Conservation (phyloP, 2,113 vertebrate species). For the Chlamydotis undulata region DNA sequence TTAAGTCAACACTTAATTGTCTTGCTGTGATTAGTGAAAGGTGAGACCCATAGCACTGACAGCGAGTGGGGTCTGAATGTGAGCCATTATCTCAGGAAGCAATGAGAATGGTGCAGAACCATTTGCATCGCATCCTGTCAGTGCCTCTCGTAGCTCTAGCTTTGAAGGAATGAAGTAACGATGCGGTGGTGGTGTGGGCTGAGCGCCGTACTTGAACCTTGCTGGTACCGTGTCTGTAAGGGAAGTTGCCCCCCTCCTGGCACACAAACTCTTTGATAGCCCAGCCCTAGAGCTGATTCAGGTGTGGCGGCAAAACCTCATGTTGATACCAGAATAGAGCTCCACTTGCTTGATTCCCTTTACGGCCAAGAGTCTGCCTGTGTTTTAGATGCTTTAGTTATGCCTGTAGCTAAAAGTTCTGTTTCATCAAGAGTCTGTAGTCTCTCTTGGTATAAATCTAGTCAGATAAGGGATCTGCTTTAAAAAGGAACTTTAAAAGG, state of each 20-base stretch:
- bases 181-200: background rate
- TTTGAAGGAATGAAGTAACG: background rate
- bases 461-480: background rate
- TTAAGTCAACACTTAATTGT: background rate
- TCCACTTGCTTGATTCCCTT: background rate
- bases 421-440: background rate
- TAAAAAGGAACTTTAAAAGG: background rate
- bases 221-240: background rate
- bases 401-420: background rate
- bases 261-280: accelerated
- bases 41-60: background rate
- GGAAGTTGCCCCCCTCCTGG: background rate
- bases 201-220: accelerated
- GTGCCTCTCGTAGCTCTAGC: background rate
- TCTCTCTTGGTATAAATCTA: background rate
- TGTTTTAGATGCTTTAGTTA: background rate
- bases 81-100: background rate
- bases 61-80: background rate
- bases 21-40: background rate
- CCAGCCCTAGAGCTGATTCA: background rate
- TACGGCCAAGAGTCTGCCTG: background rate
- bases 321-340: background rate
- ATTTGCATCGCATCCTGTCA: accelerated
- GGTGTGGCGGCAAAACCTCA: background rate
- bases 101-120: accelerated